Percentiles rank a stretch among this genome's conserved stretches.
Evolutionary conservation across 2,888 invertebrate species (phyloP).

Genomic region (Mylabris sibirica): DNA sequence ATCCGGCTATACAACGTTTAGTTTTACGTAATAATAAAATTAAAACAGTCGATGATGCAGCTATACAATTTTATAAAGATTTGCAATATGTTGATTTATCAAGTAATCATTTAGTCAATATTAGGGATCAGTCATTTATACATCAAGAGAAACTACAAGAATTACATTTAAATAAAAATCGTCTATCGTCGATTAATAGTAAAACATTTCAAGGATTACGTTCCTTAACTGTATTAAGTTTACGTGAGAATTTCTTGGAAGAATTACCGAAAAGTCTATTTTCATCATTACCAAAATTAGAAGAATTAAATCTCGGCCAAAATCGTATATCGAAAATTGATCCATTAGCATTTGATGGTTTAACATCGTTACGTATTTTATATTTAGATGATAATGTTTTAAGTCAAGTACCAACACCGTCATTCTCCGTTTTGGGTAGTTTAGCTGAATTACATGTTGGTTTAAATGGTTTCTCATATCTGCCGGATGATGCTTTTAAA

Average conservation of each 20-base stretch:
- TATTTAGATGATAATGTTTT: slow-evolving; percentile 87
- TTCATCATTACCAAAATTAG: slow-evolving; percentile 75
- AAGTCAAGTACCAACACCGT: slow-evolving; percentile 76
- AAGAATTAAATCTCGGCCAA: slow-evolving; percentile 85
- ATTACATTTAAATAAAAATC: slow-evolving; percentile 84
- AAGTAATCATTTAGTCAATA: slow-evolving; percentile 82
- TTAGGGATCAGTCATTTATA: slow-evolving; percentile 80
- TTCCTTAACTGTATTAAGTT: slow-evolving; percentile 79
- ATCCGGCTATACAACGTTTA: slow-evolving; percentile 87
- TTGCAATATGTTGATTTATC: slow-evolving; percentile 86
- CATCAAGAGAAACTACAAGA: slow-evolving; percentile 84
- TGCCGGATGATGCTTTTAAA: slow-evolving; percentile 81
- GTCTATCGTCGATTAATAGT: slow-evolving; percentile 81
- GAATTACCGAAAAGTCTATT: slow-evolving; percentile 80
- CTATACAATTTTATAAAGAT: slow-evolving; percentile 87
- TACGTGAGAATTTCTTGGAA: slow-evolving; percentile 83
- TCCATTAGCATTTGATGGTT: slow-evolving; percentile 77
- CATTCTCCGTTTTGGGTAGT: slow-evolving; percentile 76
- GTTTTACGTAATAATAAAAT: slow-evolving; percentile 86
- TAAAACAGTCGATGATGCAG: slow-evolving; percentile 87
- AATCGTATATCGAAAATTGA: slow-evolving; percentile 85
- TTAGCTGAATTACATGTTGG: slow-evolving; percentile 87
- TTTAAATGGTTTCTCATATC: slow-evolving; percentile 78
- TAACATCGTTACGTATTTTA: slow-evolving; percentile 78
- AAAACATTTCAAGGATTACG: slow-evolving; percentile 81